Evolutionary conservation across 2,113 vertebrate genomes (phyloP).

Genomic region (Anas platyrhynchos): DNA sequence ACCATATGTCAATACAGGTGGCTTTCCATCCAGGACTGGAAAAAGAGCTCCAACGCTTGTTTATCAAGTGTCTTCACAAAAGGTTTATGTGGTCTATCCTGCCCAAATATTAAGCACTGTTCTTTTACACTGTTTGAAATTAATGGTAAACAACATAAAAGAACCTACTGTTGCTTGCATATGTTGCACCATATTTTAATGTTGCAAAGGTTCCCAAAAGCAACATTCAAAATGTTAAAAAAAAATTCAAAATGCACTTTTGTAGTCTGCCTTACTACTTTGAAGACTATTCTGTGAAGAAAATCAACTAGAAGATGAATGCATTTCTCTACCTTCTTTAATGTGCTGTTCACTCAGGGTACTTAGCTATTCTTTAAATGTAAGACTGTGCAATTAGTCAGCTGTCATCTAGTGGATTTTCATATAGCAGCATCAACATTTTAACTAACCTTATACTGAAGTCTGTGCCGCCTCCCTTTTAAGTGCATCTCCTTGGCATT

Average conservation of each 20-base stretch:
- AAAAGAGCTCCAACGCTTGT: not conserved
- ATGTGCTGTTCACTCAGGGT: not conserved
- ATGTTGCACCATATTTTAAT: not conserved
- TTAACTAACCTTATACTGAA: slow-evolving; percentile 93
- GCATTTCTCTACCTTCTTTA: not conserved
- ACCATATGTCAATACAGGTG: not conserved
- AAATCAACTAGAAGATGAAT: not conserved
- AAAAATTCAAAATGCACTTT: not conserved
- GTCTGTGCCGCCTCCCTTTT: slow-evolving; percentile 92
- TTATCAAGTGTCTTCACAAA: not conserved
- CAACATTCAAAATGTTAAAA: not conserved
- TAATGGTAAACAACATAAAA: not conserved
- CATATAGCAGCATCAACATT: not conserved
- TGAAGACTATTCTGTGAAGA: not conserved
- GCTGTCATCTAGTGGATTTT: not conserved
- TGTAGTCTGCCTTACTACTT: not conserved
- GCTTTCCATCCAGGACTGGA: not conserved
- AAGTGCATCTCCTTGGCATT: slow-evolving; percentile 99
- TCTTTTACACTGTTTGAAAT: not conserved
- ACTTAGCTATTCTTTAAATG: not conserved
- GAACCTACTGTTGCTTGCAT: not conserved
- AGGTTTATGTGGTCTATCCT: not conserved
- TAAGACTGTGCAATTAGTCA: not conserved
- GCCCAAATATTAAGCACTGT: rapidly evolving
- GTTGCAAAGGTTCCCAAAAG: not conserved